Evolutionary conservation across 2,888 invertebrate genomes (phyloP).

Genomic region (Pinctada fucata): DNA sequence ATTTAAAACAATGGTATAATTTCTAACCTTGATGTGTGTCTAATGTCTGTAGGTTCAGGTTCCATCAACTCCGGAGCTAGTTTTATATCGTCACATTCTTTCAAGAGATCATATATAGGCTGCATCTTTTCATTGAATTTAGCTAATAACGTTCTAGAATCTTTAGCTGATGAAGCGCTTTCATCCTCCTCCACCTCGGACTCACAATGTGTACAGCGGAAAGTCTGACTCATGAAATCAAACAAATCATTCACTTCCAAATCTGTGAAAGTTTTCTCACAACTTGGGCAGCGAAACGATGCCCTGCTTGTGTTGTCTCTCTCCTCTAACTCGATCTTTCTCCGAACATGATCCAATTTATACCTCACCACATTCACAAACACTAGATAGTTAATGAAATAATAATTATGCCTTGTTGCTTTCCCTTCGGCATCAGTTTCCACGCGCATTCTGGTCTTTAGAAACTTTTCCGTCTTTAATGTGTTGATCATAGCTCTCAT

Average conservation of each 20-base stretch:
- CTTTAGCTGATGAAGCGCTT: constrained; percentile 94
- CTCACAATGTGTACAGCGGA: constrained; percentile 87
- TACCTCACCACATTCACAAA: constrained; percentile 99
- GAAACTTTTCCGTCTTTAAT: constrained; percentile 92
- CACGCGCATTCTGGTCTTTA: constrained; percentile 86
- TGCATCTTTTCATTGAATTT: constrained; percentile 93
- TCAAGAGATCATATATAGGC: constrained; percentile 90
- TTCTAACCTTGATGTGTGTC: constrained; percentile 21
- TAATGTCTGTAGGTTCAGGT: constrained; percentile 83
- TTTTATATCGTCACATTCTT: constrained; percentile 92
- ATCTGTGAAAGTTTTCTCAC: constrained; percentile 96
- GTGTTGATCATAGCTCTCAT: constrained; percentile 87
- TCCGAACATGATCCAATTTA: constrained; percentile 96
- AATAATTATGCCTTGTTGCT: constrained; percentile 96
- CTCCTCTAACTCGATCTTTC: constrained; percentile 96
- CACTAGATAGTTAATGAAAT: constrained; percentile 96
- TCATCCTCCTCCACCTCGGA: constrained; percentile 95
- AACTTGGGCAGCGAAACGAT: constrained; percentile 94
- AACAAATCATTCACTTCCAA: constrained; percentile 83
- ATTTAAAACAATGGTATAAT: too few species aligned
- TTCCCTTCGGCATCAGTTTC: constrained; percentile 96
- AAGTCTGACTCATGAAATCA: constrained; percentile 65
- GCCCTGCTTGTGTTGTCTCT: constrained; percentile 95
- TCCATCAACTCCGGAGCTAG: constrained; percentile 94
- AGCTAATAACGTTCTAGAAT: constrained; percentile 91